Evolutionary conservation across 2,113 vertebrate genomes (phyloP).

Genomic region (Eupsittula cactorum): DNA sequence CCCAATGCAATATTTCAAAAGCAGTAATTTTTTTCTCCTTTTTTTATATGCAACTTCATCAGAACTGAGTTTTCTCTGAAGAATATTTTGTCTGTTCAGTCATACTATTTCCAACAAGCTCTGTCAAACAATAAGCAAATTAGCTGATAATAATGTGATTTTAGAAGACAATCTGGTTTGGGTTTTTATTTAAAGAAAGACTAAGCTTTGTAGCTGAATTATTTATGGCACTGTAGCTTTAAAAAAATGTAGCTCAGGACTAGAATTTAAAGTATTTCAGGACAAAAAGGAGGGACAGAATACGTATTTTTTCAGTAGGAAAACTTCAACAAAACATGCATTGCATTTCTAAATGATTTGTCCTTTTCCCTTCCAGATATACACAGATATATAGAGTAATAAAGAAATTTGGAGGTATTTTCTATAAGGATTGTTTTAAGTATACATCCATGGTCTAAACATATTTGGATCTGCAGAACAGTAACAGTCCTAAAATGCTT

Average conservation of each 20-base stretch:
- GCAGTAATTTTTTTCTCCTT: fast-evolving
- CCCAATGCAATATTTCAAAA: background rate
- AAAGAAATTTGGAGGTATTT: background rate
- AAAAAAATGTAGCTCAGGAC: background rate
- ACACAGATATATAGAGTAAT: background rate
- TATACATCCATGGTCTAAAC: background rate
- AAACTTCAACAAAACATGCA: background rate
- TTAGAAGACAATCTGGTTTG: background rate
- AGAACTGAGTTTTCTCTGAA: background rate
- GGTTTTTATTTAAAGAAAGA: background rate
- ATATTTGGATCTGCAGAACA: background rate
- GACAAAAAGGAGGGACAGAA: background rate
- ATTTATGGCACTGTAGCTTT: background rate
- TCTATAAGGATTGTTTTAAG: background rate
- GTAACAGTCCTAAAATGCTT: background rate
- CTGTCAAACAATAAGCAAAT: background rate
- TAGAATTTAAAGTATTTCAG: background rate
- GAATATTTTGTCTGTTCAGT: background rate
- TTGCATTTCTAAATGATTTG: background rate
- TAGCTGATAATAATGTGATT: background rate
- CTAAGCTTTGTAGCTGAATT: background rate
- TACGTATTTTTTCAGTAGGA: background rate
- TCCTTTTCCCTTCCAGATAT: background rate
- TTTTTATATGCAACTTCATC: background rate
- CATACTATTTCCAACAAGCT: fast-evolving